Conservation (phyloP, 2,797 vertebrate species). For the Crypturellus tataupa region DNA sequence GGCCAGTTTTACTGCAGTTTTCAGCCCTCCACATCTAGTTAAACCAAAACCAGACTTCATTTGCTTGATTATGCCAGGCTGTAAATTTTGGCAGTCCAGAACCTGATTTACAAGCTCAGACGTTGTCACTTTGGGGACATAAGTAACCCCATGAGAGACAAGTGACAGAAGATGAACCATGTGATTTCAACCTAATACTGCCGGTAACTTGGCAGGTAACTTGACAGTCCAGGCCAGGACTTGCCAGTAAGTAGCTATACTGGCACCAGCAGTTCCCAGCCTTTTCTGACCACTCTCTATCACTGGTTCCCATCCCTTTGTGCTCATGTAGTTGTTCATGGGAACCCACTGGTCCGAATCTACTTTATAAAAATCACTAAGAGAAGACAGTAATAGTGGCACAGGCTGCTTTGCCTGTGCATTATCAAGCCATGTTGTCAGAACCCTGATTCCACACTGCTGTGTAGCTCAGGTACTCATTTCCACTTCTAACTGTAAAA, state of each 20-base stretch:
- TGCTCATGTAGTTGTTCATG: background rate
- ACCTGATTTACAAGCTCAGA: background rate
- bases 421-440: background rate
- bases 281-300: background rate
- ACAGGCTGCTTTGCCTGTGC: conserved; percentile 7
- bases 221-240: background rate
- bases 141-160: background rate
- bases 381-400: background rate
- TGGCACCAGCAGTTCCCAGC: background rate
- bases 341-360: background rate
- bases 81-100: background rate
- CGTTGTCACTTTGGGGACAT: background rate
- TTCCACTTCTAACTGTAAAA: background rate
- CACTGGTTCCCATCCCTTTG: background rate
- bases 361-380: conserved; percentile 19
- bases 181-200: background rate
- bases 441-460: background rate
- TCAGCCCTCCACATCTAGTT: background rate
- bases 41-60: background rate
- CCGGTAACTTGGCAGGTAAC: background rate
- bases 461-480: background rate
- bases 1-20: background rate
- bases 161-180: background rate
- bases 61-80: background rate
- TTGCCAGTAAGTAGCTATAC: background rate